Conservation (phyloP, 1,140 invertebrate species). For the Aphis gossypii region DNA sequence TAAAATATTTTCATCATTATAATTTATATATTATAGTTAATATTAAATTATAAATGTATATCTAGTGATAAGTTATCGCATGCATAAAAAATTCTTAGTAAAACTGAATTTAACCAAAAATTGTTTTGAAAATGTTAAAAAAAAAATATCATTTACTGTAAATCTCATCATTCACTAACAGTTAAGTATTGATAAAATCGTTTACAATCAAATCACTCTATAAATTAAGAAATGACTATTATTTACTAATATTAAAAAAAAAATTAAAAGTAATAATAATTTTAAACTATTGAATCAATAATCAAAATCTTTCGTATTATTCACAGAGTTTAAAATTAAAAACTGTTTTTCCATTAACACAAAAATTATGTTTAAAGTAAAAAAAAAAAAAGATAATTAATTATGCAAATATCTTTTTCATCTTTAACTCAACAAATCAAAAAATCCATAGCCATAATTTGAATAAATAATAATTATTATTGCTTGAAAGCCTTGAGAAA, state of each 20-base stretch:
- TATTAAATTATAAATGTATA: background rate
- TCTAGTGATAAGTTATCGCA: background rate
- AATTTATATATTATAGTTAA: background rate
- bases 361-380: background rate
- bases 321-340: background rate
- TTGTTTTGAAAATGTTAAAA: background rate
- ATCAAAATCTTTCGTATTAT: background rate
- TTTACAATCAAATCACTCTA: background rate
- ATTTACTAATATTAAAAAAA: background rate
- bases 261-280: background rate
- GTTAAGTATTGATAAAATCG: too few species aligned
- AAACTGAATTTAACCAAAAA: background rate
- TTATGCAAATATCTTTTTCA: background rate
- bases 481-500: background rate
- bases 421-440: background rate
- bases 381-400: background rate
- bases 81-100: too few species aligned
- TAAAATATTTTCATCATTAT: background rate
- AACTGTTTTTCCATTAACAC: background rate
- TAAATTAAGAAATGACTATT: background rate
- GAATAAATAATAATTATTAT: background rate
- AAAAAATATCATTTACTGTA: too few species aligned
- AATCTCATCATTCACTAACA: too few species aligned
- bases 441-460: background rate
- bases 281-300: background rate